These are phyloP conservation scores for Argyrosomus japonicus DNA, from an alignment of 2,113 vertebrate species.

Conservation along the genomic window DNA sequence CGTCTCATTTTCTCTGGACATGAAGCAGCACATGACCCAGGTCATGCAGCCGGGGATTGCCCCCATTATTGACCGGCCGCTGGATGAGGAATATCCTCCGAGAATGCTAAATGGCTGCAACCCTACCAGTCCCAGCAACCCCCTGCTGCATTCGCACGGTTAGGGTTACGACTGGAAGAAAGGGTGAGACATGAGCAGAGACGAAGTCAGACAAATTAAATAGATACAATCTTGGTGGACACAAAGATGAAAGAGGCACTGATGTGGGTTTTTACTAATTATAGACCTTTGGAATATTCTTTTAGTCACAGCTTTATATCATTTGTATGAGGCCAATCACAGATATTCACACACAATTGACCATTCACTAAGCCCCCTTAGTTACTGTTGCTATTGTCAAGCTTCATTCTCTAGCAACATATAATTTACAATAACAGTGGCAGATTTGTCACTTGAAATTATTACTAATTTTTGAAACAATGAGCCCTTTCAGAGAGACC, in stretches of 20 bases:
- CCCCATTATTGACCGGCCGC: conserved; percentile 26
- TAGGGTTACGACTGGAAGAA: not conserved
- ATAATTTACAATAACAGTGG: not conserved
- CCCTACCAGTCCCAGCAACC: not conserved
- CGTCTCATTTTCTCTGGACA: conserved; percentile 8
- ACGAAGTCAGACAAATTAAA: not conserved
- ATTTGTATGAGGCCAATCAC: not conserved
- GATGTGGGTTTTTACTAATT: not conserved
- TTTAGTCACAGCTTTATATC: not conserved
- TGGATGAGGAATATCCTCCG: conserved; percentile 14
- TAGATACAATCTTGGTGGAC: not conserved
- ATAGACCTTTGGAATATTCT: not conserved
- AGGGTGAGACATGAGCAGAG: not conserved
- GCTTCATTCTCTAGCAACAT: not conserved
- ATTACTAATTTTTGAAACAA: not conserved
- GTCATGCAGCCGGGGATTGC: conserved; percentile 9
- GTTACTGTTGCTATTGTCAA: not conserved
- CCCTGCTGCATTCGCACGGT: not conserved
- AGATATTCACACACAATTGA: not conserved
- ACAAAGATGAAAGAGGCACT: not conserved
- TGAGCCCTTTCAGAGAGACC: not conserved
- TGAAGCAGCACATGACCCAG: conserved; percentile 19
- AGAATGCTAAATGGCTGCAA: conserved; percentile 24
- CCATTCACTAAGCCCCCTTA: not conserved
- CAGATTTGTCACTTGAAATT: not conserved